phyloP scores from a whole-genome alignment of 2,797 vertebrate species.

The Thalassophryne amazonica region DNA sequence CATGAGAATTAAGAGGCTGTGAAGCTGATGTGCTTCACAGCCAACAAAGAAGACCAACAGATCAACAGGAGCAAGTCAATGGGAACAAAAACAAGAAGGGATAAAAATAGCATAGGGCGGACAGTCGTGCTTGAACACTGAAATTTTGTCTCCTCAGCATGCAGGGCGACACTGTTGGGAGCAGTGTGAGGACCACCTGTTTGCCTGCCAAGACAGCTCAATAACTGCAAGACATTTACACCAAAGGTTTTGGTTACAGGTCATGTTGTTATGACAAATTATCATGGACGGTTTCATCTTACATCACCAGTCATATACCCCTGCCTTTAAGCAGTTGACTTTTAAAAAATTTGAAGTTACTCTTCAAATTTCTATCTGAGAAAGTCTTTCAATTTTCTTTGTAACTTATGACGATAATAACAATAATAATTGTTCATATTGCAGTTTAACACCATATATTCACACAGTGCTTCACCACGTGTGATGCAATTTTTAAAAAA shows the following conservation, averaged over 20 bases:
- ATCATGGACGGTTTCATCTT: constrained; percentile 34
- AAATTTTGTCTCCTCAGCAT: constrained; percentile 20
- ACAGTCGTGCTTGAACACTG: constrained; percentile 7
- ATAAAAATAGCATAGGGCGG: background rate
- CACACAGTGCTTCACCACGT: no score
- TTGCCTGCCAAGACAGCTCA: constrained; percentile 27
- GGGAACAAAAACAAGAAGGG: background rate
- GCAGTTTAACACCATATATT: no score
- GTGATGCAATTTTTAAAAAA: no score
- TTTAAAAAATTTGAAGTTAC: no score
- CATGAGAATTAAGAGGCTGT: constrained; percentile 7
- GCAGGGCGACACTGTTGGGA: background rate
- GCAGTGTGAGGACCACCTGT: constrained; percentile 30
- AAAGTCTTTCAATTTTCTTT: no score
- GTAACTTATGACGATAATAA: no score
- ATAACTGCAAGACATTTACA: constrained; percentile 42
- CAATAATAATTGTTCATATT: no score
- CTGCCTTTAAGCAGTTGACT: no score
- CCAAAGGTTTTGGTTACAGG: constrained; percentile 51
- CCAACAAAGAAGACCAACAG: background rate
- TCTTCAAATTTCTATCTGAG: no score
- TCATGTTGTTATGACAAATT: constrained; percentile 54
- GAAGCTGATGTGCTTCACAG: constrained; percentile 1
- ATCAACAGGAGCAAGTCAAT: background rate
- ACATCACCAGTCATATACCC: no score